Evolutionary conservation across 2,888 invertebrate genomes (phyloP), one percentile per base, ranked within the genome.

Genomic region (Drosophila prostipennis): DNA sequence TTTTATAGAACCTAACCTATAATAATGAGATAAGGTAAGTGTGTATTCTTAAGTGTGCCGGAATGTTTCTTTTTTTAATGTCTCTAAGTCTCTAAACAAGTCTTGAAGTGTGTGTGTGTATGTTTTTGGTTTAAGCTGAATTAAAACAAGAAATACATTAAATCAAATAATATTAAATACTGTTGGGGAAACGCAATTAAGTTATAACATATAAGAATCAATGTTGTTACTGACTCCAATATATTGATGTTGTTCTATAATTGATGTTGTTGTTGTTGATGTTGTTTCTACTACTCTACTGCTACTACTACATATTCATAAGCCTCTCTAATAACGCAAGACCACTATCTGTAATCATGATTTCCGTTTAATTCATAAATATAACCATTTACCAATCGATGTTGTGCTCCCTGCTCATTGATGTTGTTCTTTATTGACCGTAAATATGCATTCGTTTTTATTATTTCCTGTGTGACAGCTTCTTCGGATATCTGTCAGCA

Each of bases 211-310:
- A 54, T 55, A 78, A 79, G 83, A 87, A 77, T 87, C 73, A 69
- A 87, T 88, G 84, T 82, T 88, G 86, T 87, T 89, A 82, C 78
- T 87, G 84, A 89, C 86, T 87, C 79, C 89, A 87, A 74, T 49
- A 78, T 85, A 86, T 89, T 78, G 79, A 87, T 89, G 89, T 89
- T 84, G 80, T 79, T 81, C 79, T 78, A 81, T 80, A 83, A 72
- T 89, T 79, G 75, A 82, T 80, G 79, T 74, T 80, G 79, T 85
- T 83, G 85, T 78, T 86, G 82, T 84, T 87, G 80, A 71, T 80
- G 83, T 73, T 81, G 80, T 82, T 68, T 75, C 72, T 81, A 68
- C 81, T 70, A 72, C 76, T 78, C 78, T 79, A 80, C 69, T 80
- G 68, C 61, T 77, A 77, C 42, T 65, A 74, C 48, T 73, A 72